Evolutionary conservation across 2,888 invertebrate genomes (phyloP), one percentile per base, ranked within the genome.

Genomic region (Bugula neritina): DNA sequence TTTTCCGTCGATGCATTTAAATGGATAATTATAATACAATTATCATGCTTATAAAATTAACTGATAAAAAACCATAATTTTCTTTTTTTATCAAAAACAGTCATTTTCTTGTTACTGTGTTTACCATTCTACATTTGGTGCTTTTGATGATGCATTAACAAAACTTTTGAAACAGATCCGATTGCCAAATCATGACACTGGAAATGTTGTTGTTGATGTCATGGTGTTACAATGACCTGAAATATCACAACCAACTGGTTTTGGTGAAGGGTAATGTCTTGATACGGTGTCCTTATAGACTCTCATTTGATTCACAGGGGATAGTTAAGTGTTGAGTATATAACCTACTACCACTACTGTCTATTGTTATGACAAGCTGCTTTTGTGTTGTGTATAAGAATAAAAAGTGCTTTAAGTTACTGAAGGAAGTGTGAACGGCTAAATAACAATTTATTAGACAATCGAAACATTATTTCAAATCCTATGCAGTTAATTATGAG

Each of bases 361-460:
- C 10, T 31, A 27, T 63, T 27, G 63, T 27, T 17, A 13, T 29
- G 63, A 63, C 63, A 63, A 63, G 63, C 2, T 5, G 29, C 63
- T 63, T 31, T 63, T 63, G 55, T 55, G 55, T n/a, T 23, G 13
- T 5, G 5, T 55, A 23, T n/a, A 27, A 25, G 63, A 13, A 34
- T 27, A 31, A 63, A 25, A 27, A 29, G 63, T 17, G 10, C 5
- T 57, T 63, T 63, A 63, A 63, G 63, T 17, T 25, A 13, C 3
- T 63, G 27, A 63, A 29, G 63, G 63, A 63, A 63, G 63, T 63
- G 63, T 63, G 27, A 21, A 63, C 10, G 10, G 10, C 63, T 13
- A 27, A 63, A 63, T 63, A 27, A 31, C 10, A n/a, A 5, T 63
- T 27, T 13, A 29, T 29, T 31, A 31, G 27, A 63, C 63, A 63